These are phyloP conservation scores for Nasalis larvatus DNA, from an alignment of 2,113 vertebrate species.

Conservation along the genomic window DNA sequence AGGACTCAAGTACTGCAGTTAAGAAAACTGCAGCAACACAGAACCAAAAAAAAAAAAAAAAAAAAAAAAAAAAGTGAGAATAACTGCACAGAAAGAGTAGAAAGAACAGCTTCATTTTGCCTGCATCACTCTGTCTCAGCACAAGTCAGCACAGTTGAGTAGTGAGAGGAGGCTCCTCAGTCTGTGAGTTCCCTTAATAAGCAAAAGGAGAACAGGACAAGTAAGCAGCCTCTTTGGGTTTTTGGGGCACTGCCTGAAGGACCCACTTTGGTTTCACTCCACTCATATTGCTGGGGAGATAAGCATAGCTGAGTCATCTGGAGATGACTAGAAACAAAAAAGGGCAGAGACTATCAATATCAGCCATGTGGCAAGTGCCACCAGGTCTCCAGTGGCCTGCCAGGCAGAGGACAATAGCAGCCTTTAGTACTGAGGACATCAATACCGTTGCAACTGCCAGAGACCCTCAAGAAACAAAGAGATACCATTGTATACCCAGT, in stretches of 20 bases:
- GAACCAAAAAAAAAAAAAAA: neutral
- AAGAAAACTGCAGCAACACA: neutral
- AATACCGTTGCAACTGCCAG: neutral
- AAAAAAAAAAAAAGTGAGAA: neutral
- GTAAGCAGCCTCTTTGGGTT: accelerated
- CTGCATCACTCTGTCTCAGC: neutral
- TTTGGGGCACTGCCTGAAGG: neutral
- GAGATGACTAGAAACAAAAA: neutral
- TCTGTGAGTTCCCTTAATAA: neutral
- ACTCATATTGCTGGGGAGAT: neutral
- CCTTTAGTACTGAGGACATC: neutral
- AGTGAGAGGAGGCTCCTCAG: neutral
- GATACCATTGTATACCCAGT: neutral
- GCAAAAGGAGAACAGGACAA: neutral
- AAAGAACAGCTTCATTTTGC: neutral
- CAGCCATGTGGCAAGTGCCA: neutral
- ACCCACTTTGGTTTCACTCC: neutral
- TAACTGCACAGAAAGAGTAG: neutral
- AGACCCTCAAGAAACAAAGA: neutral
- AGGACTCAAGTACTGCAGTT: neutral
- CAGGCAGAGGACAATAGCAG: neutral
- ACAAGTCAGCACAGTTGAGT: neutral
- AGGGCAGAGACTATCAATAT: no score
- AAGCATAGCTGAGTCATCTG: neutral
- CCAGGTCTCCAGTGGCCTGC: neutral